These are phyloP conservation scores for Cottoperca gobio DNA, from an alignment of 2,797 vertebrate genomes.

Conservation along the genomic window DNA sequence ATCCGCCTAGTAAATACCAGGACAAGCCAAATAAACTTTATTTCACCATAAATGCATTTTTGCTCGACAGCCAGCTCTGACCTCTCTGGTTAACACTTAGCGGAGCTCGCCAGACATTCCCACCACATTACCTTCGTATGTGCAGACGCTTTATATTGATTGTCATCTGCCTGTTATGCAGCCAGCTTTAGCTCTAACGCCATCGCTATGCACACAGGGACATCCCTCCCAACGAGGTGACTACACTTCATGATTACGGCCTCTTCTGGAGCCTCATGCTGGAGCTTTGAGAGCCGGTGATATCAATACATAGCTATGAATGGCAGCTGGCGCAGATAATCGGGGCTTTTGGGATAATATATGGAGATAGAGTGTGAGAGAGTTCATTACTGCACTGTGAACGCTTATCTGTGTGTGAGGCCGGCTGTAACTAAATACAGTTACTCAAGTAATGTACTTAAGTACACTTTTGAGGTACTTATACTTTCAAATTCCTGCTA, in stretches of 20 bases:
- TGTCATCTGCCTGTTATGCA: slow-evolving; percentile 34
- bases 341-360: slow-evolving; percentile 56
- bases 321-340: slow-evolving; percentile 53
- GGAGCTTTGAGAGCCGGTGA: slow-evolving; percentile 48
- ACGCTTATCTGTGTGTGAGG: not conserved
- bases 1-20: slow-evolving; percentile 37
- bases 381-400: slow-evolving; percentile 41
- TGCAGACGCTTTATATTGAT: slow-evolving; percentile 41
- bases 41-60: slow-evolving; percentile 30
- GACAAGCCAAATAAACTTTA: slow-evolving; percentile 39
- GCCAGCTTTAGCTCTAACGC: slow-evolving; percentile 16
- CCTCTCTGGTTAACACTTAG: slow-evolving; percentile 45
- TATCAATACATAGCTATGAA: slow-evolving; percentile 44
- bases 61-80: slow-evolving; percentile 30
- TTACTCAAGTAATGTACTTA: too few relatives aligned
- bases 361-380: slow-evolving; percentile 26
- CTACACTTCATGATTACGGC: slow-evolving; percentile 51
- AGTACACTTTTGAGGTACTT: too few relatives aligned
- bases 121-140: slow-evolving; percentile 14
- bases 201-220: slow-evolving; percentile 36
- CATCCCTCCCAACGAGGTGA: slow-evolving; percentile 49
- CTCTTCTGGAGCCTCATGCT: slow-evolving; percentile 26
- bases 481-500: too few relatives aligned
- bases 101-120: slow-evolving; percentile 16
- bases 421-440: not conserved